Percentiles rank a stretch among this genome's conserved stretches.
phyloP scores from a whole-genome alignment of 2,888 invertebrate genomes.

The Catocala nupta region DNA sequence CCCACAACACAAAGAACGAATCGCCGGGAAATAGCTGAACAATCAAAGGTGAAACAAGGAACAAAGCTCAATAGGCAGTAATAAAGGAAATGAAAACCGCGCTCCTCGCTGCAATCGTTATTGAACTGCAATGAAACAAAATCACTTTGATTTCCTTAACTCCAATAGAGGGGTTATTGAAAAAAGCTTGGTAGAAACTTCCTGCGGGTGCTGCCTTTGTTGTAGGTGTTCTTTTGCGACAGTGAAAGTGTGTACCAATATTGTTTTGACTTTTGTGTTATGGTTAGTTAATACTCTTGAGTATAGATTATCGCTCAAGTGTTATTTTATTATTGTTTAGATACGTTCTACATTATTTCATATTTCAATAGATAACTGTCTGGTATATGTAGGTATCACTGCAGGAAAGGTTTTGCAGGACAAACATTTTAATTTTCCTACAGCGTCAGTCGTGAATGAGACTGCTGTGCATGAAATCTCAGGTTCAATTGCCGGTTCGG shows the following conservation, averaged over 20 bases:
- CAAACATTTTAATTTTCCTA: too few species aligned
- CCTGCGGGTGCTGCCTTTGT: background rate
- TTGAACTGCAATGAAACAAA: constrained; percentile 43
- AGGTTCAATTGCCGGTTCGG: too few species aligned
- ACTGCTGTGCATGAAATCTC: too few species aligned
- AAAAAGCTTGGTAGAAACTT: constrained; percentile 21
- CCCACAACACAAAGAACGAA: constrained; percentile 22
- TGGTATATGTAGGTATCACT: too few species aligned
- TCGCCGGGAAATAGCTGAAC: constrained; percentile 27
- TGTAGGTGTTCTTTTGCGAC: background rate
- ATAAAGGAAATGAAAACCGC: constrained; percentile 54
- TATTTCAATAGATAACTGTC: too few species aligned
- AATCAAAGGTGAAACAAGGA: constrained; percentile 37
- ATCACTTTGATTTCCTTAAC: constrained; percentile 50
- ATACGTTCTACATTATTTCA: too few species aligned
- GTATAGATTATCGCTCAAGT: too few species aligned
- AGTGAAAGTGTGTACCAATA: background rate
- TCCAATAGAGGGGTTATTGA: constrained; percentile 37
- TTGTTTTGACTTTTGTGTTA: too few species aligned
- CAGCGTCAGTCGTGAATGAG: too few species aligned
- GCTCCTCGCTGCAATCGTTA: constrained; percentile 29
- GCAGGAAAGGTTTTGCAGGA: too few species aligned
- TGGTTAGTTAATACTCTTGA: too few species aligned
- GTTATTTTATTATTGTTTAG: too few species aligned
- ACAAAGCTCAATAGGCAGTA: constrained; percentile 37